Conservation (phyloP, 2,888 invertebrate species). For the Archips crataeganus region DNA sequence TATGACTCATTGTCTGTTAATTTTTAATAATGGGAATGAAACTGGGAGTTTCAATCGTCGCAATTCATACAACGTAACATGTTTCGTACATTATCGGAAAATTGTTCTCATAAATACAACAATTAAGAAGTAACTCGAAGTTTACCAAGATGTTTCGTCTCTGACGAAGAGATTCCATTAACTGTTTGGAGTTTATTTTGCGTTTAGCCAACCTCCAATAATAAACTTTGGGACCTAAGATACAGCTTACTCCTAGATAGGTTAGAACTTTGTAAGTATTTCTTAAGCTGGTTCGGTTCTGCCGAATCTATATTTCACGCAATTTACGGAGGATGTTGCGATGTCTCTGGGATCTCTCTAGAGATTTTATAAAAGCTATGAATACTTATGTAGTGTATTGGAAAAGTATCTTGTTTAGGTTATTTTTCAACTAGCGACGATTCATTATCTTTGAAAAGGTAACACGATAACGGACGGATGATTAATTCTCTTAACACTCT, state of each 20-base stretch:
- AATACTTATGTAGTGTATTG: neutral
- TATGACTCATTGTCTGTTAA: no score
- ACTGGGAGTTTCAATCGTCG: no score
- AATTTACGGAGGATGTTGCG: neutral
- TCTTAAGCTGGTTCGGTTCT: neutral
- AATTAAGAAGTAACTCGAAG: constrained; percentile 1
- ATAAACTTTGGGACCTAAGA: constrained; percentile 6
- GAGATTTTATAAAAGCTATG: constrained; percentile 1
- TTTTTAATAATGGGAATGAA: no score
- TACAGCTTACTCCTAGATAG: neutral
- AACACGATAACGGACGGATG: neutral
- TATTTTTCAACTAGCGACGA: constrained; percentile 14
- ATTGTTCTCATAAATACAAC: neutral
- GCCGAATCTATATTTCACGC: neutral
- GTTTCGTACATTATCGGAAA: neutral
- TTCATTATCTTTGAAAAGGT: constrained; percentile 7
- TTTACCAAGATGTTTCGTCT: neutral
- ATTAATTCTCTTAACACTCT: neutral
- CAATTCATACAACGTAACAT: neutral
- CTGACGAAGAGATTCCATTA: constrained; percentile 7
- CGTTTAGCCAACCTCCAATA: neutral
- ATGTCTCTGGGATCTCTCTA: neutral
- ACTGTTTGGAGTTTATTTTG: constrained; percentile 6
- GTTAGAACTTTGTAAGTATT: neutral
- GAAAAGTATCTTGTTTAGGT: constrained; percentile 7